Evolutionary conservation across 2,113 vertebrate genomes (phyloP), one percentile per base, ranked within the genome.

Genomic region (Polypterus senegalus): DNA sequence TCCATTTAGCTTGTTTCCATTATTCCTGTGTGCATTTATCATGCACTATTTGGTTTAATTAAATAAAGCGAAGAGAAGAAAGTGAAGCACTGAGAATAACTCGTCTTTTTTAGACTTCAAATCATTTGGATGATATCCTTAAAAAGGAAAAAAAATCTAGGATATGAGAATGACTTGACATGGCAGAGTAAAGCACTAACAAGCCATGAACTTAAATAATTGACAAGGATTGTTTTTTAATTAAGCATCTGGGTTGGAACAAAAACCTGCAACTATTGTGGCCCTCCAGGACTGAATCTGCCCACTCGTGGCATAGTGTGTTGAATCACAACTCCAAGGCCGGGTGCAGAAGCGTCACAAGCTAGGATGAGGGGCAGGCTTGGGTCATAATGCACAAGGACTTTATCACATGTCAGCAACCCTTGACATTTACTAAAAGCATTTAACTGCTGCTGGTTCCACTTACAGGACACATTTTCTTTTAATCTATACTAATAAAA

Each of bases 281-380:
- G 66, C 5, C 58, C 67, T 60, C 58, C 57, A 4, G 54, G 61
- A 10, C 63, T 53, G 10, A 61, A 54, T 11, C 8, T 5, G 6
- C 59, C 46, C 52, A 56, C 57, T 58, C 60, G 9, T 8, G 49
- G 61, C 43, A 53, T 53, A 43, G 46, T 65, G 60, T 65, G 61
- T 47, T 60, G 64, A 5, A 69, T 66, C 5, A 69, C 61, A 3
- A 61, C 54, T 54, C 67, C 64, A 9, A 69, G 63, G 10, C 57
- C 57, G 43, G 63, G 63, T 4, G 57, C 63, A 4, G 67, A 69
- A 1, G 58, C 53, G 47, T 69, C 67, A 61, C 60, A 66, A 52
- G 63, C 61, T 9, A 66, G 11, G 5, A 58, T 60, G 3, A 60
- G 53, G 3, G 65, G 49, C 11, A 58, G 47, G 10, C 45, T 48